phyloP scores from a whole-genome alignment of 2,797 vertebrate genomes.

The Artibeus lituratus region DNA sequence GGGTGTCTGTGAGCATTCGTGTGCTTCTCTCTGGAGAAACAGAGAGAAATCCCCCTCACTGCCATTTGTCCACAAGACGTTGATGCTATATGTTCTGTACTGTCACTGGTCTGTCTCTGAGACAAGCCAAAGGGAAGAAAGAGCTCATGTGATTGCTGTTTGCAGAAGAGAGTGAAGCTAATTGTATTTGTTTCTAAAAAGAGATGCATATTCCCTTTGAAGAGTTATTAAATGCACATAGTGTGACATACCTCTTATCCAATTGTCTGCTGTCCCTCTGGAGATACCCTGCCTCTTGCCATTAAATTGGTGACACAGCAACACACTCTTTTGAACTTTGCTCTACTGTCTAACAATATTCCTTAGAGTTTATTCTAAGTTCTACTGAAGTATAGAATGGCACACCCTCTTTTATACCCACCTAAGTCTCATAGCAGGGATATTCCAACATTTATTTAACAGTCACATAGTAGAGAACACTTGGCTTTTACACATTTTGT shows the following conservation, averaged over 20 bases:
- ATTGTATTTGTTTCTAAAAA: not conserved
- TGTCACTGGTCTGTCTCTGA: not conserved
- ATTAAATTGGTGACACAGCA: not conserved
- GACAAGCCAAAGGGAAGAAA: not conserved
- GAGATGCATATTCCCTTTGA: not conserved
- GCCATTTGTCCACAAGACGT: fast-evolving
- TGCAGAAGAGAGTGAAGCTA: not conserved
- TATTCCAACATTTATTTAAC: too few species aligned
- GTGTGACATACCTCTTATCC: fast-evolving
- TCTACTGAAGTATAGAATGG: not conserved
- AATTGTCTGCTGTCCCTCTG: not conserved
- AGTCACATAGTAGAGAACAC: not conserved
- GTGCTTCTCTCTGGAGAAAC: not conserved
- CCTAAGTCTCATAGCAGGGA: not conserved
- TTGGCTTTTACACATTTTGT: not conserved
- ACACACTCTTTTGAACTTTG: not conserved
- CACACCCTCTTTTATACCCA: not conserved
- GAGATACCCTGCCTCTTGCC: not conserved
- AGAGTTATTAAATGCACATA: not conserved
- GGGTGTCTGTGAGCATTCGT: not conserved
- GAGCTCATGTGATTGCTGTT: not conserved
- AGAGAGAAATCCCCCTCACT: not conserved
- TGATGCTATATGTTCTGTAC: not conserved
- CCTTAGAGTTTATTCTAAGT: not conserved
- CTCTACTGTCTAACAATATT: not conserved